A percentile compares a stretch with the other conserved stretches of the same genome.
Evolutionary conservation across 2,888 invertebrate species (phyloP).

Genomic region (Eueremaeus valkanovi): DNA sequence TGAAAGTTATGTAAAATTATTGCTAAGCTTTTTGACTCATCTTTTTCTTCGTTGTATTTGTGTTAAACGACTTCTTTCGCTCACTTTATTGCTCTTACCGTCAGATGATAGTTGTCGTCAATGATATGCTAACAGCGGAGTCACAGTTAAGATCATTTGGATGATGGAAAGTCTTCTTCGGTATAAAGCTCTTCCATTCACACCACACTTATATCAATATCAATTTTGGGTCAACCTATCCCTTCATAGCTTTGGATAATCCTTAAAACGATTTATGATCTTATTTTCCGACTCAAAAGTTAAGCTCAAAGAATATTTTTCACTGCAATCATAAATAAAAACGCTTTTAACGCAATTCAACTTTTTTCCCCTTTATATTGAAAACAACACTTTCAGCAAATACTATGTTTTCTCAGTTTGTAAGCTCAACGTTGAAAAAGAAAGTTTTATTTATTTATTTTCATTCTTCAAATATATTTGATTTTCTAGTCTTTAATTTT

Average conservation of each 20-base stretch:
- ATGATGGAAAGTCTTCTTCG: constrained; percentile 17
- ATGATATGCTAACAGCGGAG: constrained; percentile 3
- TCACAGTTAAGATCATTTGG: constrained; percentile 3
- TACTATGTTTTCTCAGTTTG: no score
- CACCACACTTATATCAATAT: constrained; percentile 24
- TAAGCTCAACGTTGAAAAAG: no score
- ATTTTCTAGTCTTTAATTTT: no score
- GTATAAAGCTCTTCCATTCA: constrained; percentile 1
- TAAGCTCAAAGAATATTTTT: not conserved
- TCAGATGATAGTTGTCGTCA: not conserved
- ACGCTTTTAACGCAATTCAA: constrained; percentile 13
- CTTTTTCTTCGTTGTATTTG: not conserved
- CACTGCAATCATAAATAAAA: not conserved
- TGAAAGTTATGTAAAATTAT: constrained; percentile 29
- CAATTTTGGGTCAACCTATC: constrained; percentile 25
- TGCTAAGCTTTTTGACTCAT: not conserved
- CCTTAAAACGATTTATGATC: constrained; percentile 29
- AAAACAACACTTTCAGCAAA: constrained; percentile 31
- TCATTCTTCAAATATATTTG: no score
- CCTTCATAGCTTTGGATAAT: constrained; percentile 5
- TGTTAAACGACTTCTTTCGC: not conserved
- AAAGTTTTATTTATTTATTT: no score
- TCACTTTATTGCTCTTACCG: not conserved
- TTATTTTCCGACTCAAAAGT: constrained; percentile 11
- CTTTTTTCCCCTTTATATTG: not conserved